Evolutionary conservation across 2,888 invertebrate genomes (phyloP).

Genomic region (Lacanobia wlatinum): DNA sequence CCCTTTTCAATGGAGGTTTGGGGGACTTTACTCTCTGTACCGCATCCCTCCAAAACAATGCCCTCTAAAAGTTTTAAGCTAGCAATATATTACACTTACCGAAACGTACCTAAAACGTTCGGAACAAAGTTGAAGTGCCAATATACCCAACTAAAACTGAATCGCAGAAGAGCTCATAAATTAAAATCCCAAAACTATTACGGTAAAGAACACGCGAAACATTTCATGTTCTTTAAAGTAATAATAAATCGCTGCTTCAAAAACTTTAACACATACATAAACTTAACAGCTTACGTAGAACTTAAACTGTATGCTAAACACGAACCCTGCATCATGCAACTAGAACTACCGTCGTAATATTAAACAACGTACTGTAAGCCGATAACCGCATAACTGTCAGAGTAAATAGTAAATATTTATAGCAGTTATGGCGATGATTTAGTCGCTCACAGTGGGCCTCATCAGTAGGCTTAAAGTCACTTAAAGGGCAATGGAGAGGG

Average conservation of each 20-base stretch:
- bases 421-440: background rate
- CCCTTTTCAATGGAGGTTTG: too few species aligned
- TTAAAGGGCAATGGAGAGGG: too few species aligned
- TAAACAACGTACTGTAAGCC: background rate
- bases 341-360: background rate
- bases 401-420: background rate
- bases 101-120: too few species aligned
- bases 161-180: conserved; percentile 3
- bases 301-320: conserved; percentile 36
- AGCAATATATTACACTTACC: too few species aligned
- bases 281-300: conserved; percentile 31
- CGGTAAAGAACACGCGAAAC: conserved; percentile 30
- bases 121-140: background rate
- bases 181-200: conserved; percentile 10
- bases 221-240: conserved; percentile 28
- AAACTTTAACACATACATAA: conserved; percentile 49
- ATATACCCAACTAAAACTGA: background rate
- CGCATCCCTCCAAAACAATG: too few species aligned
- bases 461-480: too few species aligned
- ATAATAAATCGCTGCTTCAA: conserved; percentile 44
- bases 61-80: too few species aligned
- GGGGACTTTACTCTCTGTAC: too few species aligned
- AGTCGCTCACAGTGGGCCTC: too few species aligned
- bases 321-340: conserved; percentile 44
- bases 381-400: conserved; percentile 11